Evolutionary conservation across 1,140 invertebrate genomes (phyloP).

Genomic region (Holotrichia oblita): DNA sequence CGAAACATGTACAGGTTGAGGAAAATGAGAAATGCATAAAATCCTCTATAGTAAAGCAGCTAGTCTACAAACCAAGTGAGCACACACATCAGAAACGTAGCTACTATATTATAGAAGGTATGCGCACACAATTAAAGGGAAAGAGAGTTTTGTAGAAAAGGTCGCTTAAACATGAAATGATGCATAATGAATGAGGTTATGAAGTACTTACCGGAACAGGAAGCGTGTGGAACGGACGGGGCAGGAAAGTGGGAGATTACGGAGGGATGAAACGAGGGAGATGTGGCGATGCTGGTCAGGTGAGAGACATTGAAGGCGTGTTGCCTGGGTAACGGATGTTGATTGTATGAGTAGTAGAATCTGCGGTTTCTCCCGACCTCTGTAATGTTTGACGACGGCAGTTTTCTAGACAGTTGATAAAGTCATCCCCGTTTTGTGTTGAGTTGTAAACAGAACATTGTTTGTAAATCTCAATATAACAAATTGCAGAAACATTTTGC

Average conservation of each 20-base stretch:
- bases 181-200: slow-evolving; percentile 53
- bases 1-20: slow-evolving; percentile 16
- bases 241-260: background rate
- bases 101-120: background rate
- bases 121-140: slow-evolving; percentile 48
- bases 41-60: slow-evolving; percentile 29
- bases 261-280: background rate
- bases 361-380: no score
- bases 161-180: slow-evolving; percentile 51
- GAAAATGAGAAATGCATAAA: slow-evolving; percentile 45
- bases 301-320: background rate
- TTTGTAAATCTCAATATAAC: no score
- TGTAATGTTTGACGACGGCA: no score
- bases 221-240: slow-evolving; percentile 42
- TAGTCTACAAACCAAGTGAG: background rate
- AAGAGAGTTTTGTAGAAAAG: slow-evolving; percentile 47
- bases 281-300: background rate
- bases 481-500: no score
- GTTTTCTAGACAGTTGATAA: no score
- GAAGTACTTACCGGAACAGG: slow-evolving; percentile 50
- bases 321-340: no score
- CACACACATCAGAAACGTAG: background rate
- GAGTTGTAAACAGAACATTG: no score
- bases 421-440: no score
- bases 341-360: no score